phyloP scores from a whole-genome alignment of 2,113 vertebrate genomes.

The Lamprotornis superbus region DNA sequence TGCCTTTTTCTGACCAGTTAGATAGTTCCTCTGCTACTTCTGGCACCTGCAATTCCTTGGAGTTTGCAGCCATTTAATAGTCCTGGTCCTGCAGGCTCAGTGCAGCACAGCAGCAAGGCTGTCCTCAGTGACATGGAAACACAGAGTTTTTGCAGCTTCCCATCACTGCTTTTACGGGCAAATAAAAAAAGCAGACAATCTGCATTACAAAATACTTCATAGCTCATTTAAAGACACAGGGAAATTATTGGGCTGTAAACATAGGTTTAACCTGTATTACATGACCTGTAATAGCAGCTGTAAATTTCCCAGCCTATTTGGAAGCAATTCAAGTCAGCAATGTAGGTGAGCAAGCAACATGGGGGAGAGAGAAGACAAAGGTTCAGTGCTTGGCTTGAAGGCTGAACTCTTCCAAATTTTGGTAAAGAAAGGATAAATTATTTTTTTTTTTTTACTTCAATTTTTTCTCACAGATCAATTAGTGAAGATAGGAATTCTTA shows the following conservation, averaged over 20 bases:
- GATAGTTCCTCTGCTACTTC: not conserved
- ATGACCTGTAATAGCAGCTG: not conserved
- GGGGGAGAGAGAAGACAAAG: not conserved
- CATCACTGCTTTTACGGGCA: slow-evolving; percentile 4
- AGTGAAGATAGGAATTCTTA: no score
- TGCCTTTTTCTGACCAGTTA: not conserved
- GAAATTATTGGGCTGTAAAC: slow-evolving; percentile 40
- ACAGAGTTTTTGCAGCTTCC: not conserved
- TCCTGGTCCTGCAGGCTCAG: not conserved
- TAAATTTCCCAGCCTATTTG: slow-evolving; percentile 31
- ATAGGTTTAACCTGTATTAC: not conserved
- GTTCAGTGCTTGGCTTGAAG: not conserved
- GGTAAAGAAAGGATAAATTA: not conserved
- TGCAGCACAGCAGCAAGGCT: not conserved
- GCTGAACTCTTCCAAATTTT: not conserved
- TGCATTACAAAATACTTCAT: slow-evolving; percentile 13
- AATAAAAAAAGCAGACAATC: slow-evolving; percentile 21
- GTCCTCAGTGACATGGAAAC: not conserved
- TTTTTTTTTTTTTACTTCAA: not conserved
- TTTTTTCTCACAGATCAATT: not conserved
- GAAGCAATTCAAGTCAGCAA: not conserved
- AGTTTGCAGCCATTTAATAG: not conserved
- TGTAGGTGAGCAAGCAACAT: not conserved
- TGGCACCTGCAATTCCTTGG: not conserved
- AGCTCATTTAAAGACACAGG: not conserved